phyloP scores from a whole-genome alignment of 2,113 vertebrate species.

The Crotalus tigris region DNA sequence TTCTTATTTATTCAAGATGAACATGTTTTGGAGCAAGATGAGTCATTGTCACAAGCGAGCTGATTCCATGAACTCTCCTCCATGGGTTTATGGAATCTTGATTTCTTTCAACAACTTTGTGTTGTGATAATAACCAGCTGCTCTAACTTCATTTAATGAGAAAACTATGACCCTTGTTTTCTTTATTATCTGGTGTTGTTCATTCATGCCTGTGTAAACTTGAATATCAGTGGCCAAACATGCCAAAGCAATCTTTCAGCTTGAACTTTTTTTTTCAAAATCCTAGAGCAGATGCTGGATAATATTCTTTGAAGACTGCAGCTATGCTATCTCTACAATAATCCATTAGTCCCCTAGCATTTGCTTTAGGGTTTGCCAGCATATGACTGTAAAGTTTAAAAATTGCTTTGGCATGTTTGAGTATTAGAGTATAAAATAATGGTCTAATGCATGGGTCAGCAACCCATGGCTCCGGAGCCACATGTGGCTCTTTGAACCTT shows the following conservation, averaged over 20 bases:
- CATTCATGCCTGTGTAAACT: background rate
- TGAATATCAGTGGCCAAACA: background rate
- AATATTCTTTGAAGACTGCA: background rate
- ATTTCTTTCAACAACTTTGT: background rate
- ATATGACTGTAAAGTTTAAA: background rate
- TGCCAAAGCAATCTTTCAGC: background rate
- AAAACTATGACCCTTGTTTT: slow-evolving; percentile 11
- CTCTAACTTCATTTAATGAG: slow-evolving; percentile 15
- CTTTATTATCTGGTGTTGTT: background rate
- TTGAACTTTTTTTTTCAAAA: background rate
- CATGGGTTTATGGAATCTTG: background rate
- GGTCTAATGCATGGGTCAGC: too few species aligned
- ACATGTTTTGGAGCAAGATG: slow-evolving; percentile 39
- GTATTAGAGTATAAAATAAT: background rate
- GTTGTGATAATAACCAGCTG: slow-evolving; percentile 17
- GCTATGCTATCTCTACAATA: background rate
- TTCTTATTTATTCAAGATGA: slow-evolving; percentile 19
- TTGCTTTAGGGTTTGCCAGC: background rate
- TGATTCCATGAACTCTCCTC: slow-evolving; percentile 23
- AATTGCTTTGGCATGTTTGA: background rate
- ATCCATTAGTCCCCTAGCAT: background rate
- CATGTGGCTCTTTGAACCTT: too few species aligned
- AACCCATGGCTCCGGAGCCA: too few species aligned
- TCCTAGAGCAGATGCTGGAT: background rate
- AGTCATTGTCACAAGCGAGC: slow-evolving; percentile 28